phyloP scores from a whole-genome alignment of 2,888 invertebrate genomes.

The Dysmachus trigonus region DNA sequence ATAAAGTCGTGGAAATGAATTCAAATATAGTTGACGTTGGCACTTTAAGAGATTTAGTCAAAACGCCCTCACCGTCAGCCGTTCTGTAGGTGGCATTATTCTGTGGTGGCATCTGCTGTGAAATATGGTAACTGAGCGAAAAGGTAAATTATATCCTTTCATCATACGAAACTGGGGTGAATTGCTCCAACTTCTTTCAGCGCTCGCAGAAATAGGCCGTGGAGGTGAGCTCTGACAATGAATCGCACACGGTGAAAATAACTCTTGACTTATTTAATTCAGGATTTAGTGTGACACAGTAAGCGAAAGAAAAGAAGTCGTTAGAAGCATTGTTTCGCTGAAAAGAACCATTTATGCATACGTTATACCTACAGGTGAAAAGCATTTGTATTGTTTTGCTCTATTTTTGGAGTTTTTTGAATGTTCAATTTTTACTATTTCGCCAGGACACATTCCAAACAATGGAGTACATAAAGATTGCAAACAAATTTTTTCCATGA shows the following conservation, averaged over 20 bases:
- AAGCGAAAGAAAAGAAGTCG: neutral
- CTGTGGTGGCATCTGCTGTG: neutral
- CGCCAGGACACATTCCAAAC: neutral
- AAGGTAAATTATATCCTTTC: neutral
- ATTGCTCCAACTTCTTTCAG: neutral
- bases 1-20: slow-evolving; percentile 12
- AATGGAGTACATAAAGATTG: neutral
- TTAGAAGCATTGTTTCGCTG: neutral
- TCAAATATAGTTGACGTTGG: slow-evolving; percentile 1
- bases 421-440: neutral
- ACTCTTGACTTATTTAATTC: neutral
- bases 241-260: neutral
- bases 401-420: neutral
- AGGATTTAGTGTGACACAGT: neutral
- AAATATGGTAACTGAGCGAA: neutral
- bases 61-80: neutral
- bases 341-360: neutral
- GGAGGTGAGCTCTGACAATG: neutral
- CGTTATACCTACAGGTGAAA: neutral
- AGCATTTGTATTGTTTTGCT: neutral
- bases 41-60: neutral
- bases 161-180: neutral
- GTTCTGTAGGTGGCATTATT: neutral
- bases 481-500: neutral
- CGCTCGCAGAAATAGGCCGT: neutral